phyloP scores from a whole-genome alignment of 2,113 vertebrate species.

The Charadrius vociferus region DNA sequence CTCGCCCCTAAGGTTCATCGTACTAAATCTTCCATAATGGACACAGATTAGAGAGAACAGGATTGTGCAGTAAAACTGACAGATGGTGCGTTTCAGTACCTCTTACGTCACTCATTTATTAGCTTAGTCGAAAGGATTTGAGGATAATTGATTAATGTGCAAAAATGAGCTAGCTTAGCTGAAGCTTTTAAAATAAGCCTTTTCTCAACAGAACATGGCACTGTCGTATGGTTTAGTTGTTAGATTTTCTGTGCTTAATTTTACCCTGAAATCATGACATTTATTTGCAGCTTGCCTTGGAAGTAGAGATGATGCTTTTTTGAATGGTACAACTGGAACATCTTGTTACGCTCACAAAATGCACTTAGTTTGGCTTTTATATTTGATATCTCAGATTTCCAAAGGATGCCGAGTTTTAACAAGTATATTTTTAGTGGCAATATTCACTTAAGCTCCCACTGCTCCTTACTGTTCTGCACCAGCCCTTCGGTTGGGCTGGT shows the following conservation, averaged over 20 bases:
- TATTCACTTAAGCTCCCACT: neutral
- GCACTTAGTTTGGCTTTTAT: neutral
- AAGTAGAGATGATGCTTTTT: neutral
- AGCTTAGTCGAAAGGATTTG: conserved; percentile 34
- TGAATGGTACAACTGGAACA: neutral
- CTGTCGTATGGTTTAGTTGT: neutral
- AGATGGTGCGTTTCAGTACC: conserved; percentile 5
- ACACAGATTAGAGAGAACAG: neutral
- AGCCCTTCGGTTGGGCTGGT: neutral
- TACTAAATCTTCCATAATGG: neutral
- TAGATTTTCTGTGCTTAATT: neutral
- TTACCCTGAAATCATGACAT: neutral
- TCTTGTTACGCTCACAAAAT: neutral
- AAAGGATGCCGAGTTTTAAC: neutral
- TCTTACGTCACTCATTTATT: neutral
- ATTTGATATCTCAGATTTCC: neutral
- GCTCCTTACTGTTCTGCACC: neutral
- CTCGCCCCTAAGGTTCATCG: neutral
- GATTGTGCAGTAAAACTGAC: neutral
- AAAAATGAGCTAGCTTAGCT: conserved; percentile 15
- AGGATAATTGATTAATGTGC: conserved; percentile 10
- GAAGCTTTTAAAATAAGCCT: neutral
- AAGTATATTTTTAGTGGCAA: neutral
- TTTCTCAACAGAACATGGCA: neutral
- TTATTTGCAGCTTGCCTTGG: neutral